phyloP scores from a whole-genome alignment of 2,113 vertebrate species.

The Hyaena hyaena region DNA sequence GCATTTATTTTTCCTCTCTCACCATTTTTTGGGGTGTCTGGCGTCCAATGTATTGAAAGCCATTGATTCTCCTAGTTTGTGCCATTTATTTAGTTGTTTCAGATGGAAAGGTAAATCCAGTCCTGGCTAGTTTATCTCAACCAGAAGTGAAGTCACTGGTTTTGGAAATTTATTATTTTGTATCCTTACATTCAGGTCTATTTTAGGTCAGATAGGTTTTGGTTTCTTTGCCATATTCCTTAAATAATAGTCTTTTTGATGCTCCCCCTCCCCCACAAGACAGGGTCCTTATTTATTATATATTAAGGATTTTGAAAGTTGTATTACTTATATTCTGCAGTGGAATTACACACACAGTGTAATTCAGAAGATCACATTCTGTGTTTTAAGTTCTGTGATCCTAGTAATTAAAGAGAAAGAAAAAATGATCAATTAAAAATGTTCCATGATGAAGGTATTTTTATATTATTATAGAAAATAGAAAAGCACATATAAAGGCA shows the following conservation, averaged over 20 bases:
- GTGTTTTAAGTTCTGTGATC: background rate
- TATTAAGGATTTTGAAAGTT: background rate
- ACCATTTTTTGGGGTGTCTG: too few species aligned
- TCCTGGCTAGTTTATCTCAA: background rate
- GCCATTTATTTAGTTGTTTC: too few species aligned
- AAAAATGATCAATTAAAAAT: background rate
- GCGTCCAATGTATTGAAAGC: too few species aligned
- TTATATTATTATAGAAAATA: background rate
- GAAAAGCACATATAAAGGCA: background rate
- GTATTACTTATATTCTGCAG: background rate
- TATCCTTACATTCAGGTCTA: background rate
- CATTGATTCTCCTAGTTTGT: too few species aligned
- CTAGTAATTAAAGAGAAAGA: background rate
- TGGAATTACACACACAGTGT: background rate
- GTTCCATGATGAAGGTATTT: background rate
- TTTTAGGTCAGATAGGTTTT: background rate
- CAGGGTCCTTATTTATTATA: background rate
- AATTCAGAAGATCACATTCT: background rate
- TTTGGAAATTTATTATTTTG: background rate
- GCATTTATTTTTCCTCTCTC: too few species aligned
- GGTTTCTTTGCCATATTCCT: background rate
- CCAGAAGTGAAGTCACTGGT: background rate
- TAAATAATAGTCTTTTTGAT: background rate
- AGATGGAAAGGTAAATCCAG: too few species aligned
- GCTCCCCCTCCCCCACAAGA: background rate